These are phyloP conservation scores for Bothrops jararaca DNA, from an alignment of 2,113 vertebrate genomes.

Conservation along the genomic window DNA sequence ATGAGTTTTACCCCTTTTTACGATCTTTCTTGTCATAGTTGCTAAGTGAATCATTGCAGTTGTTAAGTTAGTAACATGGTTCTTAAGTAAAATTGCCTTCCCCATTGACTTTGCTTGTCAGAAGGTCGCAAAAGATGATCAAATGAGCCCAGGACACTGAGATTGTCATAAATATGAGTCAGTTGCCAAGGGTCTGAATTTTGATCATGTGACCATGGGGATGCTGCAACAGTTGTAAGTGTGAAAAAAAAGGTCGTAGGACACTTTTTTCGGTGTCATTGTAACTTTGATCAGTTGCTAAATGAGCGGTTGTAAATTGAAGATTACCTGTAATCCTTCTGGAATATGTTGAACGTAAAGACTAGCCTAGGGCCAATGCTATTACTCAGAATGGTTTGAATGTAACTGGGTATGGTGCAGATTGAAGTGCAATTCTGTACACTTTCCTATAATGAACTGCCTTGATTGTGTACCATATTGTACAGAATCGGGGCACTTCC, in stretches of 20 bases:
- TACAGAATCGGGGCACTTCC: neutral
- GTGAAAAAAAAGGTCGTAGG: neutral
- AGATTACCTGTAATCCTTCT: neutral
- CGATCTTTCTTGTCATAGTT: too few species aligned
- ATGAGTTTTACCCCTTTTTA: too few species aligned
- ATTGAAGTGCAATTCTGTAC: neutral
- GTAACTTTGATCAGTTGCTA: too few species aligned
- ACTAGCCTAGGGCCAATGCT: neutral
- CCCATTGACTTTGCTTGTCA: too few species aligned
- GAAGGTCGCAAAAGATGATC: too few species aligned
- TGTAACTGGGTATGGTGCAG: neutral
- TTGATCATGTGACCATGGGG: neutral
- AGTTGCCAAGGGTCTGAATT: neutral
- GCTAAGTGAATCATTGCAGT: neutral
- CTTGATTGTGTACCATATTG: neutral
- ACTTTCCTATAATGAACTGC: neutral
- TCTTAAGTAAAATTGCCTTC: neutral
- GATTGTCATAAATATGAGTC: too few species aligned
- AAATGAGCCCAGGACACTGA: too few species aligned
- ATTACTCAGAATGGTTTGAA: neutral
- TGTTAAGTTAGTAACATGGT: neutral
- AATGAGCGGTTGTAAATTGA: too few species aligned
- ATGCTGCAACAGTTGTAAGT: neutral
- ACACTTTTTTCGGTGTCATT: too few species aligned
- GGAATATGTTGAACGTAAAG: neutral